Evolutionary conservation across 2,113 vertebrate genomes (phyloP).

Genomic region (Marcusenius ussheri): DNA sequence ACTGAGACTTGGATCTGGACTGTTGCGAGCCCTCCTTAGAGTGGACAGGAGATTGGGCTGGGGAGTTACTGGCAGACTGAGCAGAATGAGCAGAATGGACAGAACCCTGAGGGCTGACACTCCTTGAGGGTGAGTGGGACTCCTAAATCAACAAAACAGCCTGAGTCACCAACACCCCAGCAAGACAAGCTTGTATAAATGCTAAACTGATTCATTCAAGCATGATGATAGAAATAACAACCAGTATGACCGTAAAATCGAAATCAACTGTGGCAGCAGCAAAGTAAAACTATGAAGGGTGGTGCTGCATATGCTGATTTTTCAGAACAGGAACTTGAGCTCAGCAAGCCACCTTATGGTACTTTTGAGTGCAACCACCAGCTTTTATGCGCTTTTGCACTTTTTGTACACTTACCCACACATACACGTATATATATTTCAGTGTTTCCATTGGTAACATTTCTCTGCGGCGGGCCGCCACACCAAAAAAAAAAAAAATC

Average conservation of each 20-base stretch:
- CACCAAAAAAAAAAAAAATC: background rate
- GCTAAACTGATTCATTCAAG: background rate
- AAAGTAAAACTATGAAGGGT: background rate
- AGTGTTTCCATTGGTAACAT: background rate
- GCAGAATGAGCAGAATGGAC: conserved; percentile 85
- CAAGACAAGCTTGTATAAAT: too few species aligned
- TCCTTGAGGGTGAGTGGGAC: conserved; percentile 89
- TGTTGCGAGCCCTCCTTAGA: conserved; percentile 85
- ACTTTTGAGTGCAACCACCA: background rate
- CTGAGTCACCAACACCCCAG: background rate
- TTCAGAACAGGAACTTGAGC: background rate
- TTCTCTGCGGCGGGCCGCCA: background rate
- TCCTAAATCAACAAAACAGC: conserved; percentile 67
- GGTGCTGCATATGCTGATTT: background rate
- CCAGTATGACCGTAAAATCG: background rate
- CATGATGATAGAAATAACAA: background rate
- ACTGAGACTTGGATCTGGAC: conserved; percentile 72
- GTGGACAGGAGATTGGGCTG: conserved; percentile 60
- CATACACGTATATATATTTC: background rate
- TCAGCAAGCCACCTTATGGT: background rate
- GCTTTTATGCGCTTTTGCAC: background rate
- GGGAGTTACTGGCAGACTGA: conserved; percentile 81
- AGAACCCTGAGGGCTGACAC: conserved; percentile 78
- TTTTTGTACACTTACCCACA: background rate
- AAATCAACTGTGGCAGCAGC: background rate